Evolutionary conservation across 2,888 invertebrate genomes (phyloP).

Genomic region (Thymelicus sylvestris): DNA sequence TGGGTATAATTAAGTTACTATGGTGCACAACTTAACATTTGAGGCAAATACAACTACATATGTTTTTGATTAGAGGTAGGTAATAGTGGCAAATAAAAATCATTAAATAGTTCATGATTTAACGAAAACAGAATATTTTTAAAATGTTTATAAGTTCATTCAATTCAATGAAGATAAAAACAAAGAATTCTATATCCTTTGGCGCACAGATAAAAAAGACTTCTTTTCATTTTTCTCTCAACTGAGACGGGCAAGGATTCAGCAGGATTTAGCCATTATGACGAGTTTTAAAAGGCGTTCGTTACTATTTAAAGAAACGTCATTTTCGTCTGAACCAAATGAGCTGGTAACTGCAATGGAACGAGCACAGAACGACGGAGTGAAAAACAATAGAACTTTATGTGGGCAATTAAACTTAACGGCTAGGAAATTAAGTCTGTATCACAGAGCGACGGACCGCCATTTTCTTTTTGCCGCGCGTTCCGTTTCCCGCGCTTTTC

Average conservation of each 20-base stretch:
- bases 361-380: conserved; percentile 48
- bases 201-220: conserved; percentile 26
- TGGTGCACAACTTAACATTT: too few relatives aligned
- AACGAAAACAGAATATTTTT: conserved; percentile 2
- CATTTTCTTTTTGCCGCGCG: conserved; percentile 53
- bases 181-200: conserved; percentile 8
- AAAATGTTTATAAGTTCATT: conserved; percentile 17
- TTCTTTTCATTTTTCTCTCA: conserved; percentile 34
- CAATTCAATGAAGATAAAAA: conserved; percentile 13
- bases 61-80: too few relatives aligned
- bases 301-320: conserved; percentile 56
- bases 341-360: conserved; percentile 61
- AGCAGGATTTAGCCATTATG: conserved; percentile 40
- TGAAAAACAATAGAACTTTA: conserved; percentile 71
- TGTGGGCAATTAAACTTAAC: conserved; percentile 68
- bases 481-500: conserved; percentile 51
- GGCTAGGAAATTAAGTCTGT: conserved; percentile 69
- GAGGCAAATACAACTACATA: too few relatives aligned
- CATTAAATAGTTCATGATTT: neutral
- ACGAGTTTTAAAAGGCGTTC: conserved; percentile 49
- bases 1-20: too few relatives aligned
- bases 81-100: too few relatives aligned
- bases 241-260: conserved; percentile 31
- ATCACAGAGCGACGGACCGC: conserved; percentile 53
- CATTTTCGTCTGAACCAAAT: conserved; percentile 62